Conservation (phyloP, 2,797 vertebrate genomes). For the Oreortyx pictus region DNA sequence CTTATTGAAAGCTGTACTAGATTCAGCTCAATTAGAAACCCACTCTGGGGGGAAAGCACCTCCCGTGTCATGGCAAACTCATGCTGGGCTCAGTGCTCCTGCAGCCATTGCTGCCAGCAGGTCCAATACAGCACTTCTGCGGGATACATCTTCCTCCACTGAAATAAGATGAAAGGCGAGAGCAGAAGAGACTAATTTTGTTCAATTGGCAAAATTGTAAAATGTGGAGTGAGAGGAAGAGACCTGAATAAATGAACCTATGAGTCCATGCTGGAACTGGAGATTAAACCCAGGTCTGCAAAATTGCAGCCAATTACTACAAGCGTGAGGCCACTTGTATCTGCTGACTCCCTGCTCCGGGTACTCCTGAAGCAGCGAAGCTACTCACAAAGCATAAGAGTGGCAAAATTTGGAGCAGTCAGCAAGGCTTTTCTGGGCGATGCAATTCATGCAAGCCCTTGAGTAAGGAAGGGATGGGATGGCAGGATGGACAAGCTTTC, state of each 20-base stretch:
- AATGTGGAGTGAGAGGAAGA: neutral
- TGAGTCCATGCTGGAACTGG: neutral
- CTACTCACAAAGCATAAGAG: neutral
- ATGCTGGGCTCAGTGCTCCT: neutral
- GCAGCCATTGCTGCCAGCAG: neutral
- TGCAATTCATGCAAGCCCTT: neutral
- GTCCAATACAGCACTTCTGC: accelerated
- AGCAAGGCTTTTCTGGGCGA: neutral
- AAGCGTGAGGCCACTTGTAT: constrained; percentile 1
- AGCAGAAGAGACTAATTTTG: neutral
- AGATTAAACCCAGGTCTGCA: neutral
- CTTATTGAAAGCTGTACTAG: neutral
- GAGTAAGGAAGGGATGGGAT: neutral
- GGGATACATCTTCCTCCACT: neutral
- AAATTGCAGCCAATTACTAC: neutral
- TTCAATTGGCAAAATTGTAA: constrained; percentile 27
- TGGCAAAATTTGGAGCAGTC: neutral
- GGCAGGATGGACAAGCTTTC: neutral
- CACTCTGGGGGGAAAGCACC: neutral
- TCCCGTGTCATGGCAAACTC: accelerated
- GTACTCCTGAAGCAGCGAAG: neutral
- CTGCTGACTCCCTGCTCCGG: neutral
- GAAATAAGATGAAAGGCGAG: neutral
- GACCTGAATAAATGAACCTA: neutral
- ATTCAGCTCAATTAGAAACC: neutral